A percentile compares a stretch with the other conserved stretches of the same genome.
Evolutionary conservation across 2,888 invertebrate species (phyloP).

Genomic region (Pheosia tremula): DNA sequence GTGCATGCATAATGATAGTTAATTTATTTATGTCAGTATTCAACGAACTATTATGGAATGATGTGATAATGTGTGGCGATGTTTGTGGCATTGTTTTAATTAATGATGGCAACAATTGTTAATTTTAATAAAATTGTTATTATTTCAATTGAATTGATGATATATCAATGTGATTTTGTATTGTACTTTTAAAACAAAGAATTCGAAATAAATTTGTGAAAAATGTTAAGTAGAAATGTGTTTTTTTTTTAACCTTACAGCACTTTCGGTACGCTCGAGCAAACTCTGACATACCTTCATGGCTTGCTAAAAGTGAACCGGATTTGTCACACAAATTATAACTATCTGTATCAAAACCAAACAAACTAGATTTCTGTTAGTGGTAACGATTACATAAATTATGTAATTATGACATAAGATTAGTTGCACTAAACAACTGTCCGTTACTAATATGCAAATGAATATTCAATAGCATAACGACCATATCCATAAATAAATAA

Average conservation of each 20-base stretch:
- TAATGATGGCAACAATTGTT: conserved; percentile 54
- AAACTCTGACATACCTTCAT: background rate
- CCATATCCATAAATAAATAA: background rate
- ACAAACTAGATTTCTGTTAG: background rate
- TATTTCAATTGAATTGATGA: conserved; percentile 56
- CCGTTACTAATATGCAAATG: background rate
- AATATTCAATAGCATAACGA: conserved; percentile 1
- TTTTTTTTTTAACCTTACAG: conserved; percentile 31
- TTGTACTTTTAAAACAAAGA: conserved; percentile 68
- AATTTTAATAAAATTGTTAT: conserved; percentile 58
- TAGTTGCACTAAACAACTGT: background rate
- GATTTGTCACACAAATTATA: background rate
- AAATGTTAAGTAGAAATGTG: conserved; percentile 48
- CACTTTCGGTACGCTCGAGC: background rate
- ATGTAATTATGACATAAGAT: conserved; percentile 3
- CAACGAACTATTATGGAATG: conserved; percentile 64
- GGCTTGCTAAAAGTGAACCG: background rate
- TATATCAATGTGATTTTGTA: conserved; percentile 69
- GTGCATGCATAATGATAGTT: conserved; percentile 77
- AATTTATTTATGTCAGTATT: conserved; percentile 84
- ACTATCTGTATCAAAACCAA: background rate
- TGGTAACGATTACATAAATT: background rate
- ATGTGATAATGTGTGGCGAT: conserved; percentile 67
- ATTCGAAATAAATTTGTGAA: conserved; percentile 63
- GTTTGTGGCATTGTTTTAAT: conserved; percentile 59